These are phyloP conservation scores for Galemys pyrenaicus DNA, from an alignment of 2,113 vertebrate species.

Conservation along the genomic window DNA sequence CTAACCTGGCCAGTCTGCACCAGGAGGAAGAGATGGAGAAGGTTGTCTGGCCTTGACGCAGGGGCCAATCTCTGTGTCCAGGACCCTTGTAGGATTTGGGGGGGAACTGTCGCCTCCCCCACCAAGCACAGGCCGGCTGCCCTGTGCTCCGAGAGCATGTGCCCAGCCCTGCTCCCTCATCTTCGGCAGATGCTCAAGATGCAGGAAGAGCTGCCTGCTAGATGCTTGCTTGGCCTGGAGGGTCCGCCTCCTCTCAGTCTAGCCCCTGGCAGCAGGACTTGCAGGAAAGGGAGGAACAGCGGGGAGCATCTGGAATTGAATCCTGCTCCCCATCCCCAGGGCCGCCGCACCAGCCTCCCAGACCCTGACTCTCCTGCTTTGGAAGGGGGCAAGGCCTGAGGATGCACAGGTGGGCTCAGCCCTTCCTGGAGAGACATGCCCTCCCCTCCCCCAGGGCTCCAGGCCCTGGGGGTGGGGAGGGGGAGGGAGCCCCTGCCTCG, in stretches of 20 bases:
- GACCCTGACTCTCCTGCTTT: constrained; percentile 24
- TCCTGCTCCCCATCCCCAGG: not conserved
- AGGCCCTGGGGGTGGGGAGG: not conserved
- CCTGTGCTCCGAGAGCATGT: not conserved
- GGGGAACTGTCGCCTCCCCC: not conserved
- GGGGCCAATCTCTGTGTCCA: not conserved
- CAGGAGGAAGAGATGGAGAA: not conserved
- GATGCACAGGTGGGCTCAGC: not conserved
- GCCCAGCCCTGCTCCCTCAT: not conserved
- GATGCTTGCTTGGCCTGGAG: constrained; percentile 60
- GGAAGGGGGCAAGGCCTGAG: not conserved
- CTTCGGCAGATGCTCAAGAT: constrained; percentile 7
- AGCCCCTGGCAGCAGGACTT: not conserved
- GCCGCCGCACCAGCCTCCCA: not conserved
- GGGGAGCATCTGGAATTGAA: not conserved
- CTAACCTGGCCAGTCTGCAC: constrained; percentile 42
- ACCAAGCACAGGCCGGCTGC: not conserved
- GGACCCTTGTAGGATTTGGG: not conserved
- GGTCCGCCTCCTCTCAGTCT: not conserved
- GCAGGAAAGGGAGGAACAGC: not conserved
- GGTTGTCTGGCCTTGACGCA: not conserved
- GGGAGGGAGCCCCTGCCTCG: not conserved
- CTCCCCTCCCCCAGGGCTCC: not conserved
- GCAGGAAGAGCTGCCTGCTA: constrained; percentile 10
- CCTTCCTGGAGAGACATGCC: not conserved